Conservation (phyloP, 2,797 vertebrate genomes). For the Chiroxiphia lanceolata region DNA sequence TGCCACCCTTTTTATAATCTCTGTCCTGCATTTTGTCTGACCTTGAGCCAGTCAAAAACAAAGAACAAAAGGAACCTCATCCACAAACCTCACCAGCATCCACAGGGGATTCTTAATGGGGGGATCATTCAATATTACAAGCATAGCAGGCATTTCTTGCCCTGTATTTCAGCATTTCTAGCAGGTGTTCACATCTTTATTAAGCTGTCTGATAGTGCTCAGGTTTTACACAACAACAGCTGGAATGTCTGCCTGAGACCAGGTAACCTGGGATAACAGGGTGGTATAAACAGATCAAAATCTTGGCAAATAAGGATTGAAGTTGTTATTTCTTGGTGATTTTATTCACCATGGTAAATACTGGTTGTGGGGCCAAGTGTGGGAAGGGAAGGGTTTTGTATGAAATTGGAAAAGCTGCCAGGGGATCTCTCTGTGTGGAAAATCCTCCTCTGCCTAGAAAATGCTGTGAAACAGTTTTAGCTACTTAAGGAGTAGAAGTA, state of each 20-base stretch:
- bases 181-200: background rate
- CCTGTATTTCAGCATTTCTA: background rate
- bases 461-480: background rate
- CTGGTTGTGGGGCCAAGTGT: background rate
- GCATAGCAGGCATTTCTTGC: background rate
- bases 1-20: background rate
- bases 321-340: background rate
- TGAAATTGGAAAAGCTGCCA: background rate
- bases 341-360: background rate
- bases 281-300: background rate
- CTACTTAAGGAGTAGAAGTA: background rate
- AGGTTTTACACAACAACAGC: background rate
- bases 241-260: background rate
- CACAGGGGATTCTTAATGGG: background rate
- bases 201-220: background rate
- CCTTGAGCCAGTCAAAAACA: background rate
- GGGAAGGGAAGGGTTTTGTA: background rate
- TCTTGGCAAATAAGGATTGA: background rate
- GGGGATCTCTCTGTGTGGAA: background rate
- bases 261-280: background rate
- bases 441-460: background rate
- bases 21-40: background rate
- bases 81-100: background rate
- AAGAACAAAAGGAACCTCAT: background rate
- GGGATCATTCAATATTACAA: background rate